Percentiles rank a stretch among this genome's conserved stretches.
Conservation (phyloP, 2,888 invertebrate genomes). For the Stenichneumon culpator region DNA sequence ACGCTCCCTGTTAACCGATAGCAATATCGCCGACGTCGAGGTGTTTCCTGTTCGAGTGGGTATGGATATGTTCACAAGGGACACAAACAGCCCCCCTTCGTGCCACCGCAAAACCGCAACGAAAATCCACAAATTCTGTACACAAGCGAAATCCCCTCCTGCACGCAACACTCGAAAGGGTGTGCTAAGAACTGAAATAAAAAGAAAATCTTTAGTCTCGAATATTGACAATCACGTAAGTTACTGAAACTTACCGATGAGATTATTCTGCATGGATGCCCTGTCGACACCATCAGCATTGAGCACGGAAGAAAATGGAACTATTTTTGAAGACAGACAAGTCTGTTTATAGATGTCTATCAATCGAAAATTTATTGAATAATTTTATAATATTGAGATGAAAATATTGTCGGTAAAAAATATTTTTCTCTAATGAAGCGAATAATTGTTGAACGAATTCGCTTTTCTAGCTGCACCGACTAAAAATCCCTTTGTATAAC, state of each 20-base stretch:
- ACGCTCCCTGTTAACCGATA: constrained; percentile 39
- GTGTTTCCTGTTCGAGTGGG: constrained; percentile 46
- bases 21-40: constrained; percentile 62
- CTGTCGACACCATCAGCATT: too few species aligned
- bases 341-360: too few species aligned
- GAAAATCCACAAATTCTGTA: constrained; percentile 71
- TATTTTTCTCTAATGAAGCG: too few species aligned
- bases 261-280: too few species aligned
- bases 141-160: constrained; percentile 6
- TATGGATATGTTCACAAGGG: constrained; percentile 78
- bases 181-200: neutral
- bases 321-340: too few species aligned
- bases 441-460: too few species aligned
- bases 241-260: neutral
- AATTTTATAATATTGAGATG: too few species aligned
- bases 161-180: neutral
- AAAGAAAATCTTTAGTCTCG: neutral
- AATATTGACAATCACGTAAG: neutral
- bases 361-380: too few species aligned
- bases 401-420: too few species aligned
- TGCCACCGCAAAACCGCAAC: constrained; percentile 74
- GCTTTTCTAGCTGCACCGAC: too few species aligned
- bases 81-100: constrained; percentile 79
- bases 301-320: too few species aligned
- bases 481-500: too few species aligned